Evolutionary conservation across 2,113 vertebrate genomes (phyloP), one percentile per base, ranked within the genome.

Genomic region (Atrichornis clamosus): DNA sequence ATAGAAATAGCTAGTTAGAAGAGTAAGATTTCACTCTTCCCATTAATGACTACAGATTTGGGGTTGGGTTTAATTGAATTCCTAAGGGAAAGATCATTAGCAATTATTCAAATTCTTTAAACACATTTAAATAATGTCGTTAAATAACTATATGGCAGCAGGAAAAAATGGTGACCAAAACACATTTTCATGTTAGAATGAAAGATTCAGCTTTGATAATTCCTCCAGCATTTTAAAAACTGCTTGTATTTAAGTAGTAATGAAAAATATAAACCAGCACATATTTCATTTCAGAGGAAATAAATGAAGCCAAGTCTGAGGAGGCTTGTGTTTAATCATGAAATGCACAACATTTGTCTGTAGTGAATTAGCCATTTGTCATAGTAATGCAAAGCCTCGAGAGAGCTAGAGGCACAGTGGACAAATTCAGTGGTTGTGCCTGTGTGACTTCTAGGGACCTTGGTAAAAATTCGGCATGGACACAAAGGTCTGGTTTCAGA

Each of bases 231-330:
- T 95, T 97, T 98, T 96, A 93, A 90, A 97, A 97, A 97, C 96
- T 96, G 85, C 93, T 83, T 87, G 65, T 91, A 80, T 98, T 98
- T 97, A 96, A 97, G 84, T 95, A 96, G 90, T 86, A 96, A 97
- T 95, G 96, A 95, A 95, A 97, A 93, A 94, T 92, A 95, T 68
- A 97, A 97, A 97, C 81, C 32, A 46, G 92, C 82, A 86, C 90
- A 92, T 98, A 98, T 97, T 98, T 98, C 97, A 97, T 95, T 95
- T 68, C 84, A 81, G 49, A 80, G 83, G 74, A 97, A 97, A 97
- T 93, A 98, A 97, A 98, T 92, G 97, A 96, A 97, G 76, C 76
- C 52, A 41, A 49, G 85, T 93, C 82, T 84, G 50, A 83, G 58
- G 60, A 95, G 70, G 70, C 72, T 87, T 95, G 95, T 96, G 82